These are phyloP conservation scores for Nomia melanderi DNA, from an alignment of 1,140 invertebrate genomes.

Conservation along the genomic window DNA sequence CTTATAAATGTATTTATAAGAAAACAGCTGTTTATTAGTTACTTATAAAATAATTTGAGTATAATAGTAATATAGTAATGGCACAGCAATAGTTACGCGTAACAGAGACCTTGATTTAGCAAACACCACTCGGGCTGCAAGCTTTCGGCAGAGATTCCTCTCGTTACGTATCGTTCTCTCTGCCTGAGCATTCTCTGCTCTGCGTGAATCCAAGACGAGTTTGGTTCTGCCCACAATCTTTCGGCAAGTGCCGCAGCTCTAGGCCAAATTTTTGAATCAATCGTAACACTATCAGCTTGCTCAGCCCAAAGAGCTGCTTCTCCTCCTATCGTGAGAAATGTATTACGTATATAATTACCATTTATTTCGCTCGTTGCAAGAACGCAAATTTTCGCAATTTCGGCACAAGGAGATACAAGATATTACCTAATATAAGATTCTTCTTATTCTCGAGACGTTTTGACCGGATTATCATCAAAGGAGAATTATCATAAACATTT, in stretches of 20 bases:
- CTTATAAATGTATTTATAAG: no score
- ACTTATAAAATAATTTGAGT: no score
- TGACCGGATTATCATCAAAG: slow-evolving; percentile 79
- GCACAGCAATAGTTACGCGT: slow-evolving; percentile 29
- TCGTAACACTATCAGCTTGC: slow-evolving; percentile 85
- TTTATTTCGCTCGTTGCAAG: no score
- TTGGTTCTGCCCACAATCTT: slow-evolving; percentile 88
- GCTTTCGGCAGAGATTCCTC: slow-evolving; percentile 86
- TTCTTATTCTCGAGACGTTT: slow-evolving; percentile 77
- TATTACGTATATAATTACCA: background rate
- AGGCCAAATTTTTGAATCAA: slow-evolving; percentile 89
- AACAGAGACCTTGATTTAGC: slow-evolving; percentile 88
- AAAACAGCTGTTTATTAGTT: no score
- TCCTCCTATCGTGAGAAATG: slow-evolving; percentile 81
- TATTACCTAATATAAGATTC: slow-evolving; percentile 81
- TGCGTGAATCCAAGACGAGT: slow-evolving; percentile 83
- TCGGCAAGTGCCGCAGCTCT: slow-evolving; percentile 90
- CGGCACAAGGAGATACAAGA: background rate
- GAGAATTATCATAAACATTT: slow-evolving; percentile 90
- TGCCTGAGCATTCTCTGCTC: slow-evolving; percentile 86
- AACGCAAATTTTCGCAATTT: background rate
- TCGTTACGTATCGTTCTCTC: slow-evolving; percentile 85
- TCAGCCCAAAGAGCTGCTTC: slow-evolving; percentile 92
- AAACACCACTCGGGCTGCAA: slow-evolving; percentile 91
- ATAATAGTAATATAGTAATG: no score